A percentile compares a stretch with the other conserved stretches of the same genome.
Conservation (phyloP, 2,888 invertebrate genomes). For the Gandaritis pyraliata region DNA sequence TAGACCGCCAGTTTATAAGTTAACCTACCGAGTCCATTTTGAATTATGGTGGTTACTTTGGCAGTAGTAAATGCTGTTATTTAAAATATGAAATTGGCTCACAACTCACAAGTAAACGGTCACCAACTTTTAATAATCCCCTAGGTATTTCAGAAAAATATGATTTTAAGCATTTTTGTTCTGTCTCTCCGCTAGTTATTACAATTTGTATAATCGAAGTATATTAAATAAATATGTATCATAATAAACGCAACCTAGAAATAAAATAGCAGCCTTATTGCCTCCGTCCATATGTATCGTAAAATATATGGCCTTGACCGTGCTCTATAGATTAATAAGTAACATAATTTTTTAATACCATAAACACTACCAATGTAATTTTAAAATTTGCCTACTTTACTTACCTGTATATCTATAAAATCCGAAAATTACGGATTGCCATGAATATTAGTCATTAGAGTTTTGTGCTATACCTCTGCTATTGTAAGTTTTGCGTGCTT, state of each 20-base stretch:
- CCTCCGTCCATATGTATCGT: slow-evolving; percentile 63
- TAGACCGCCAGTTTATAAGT: no score
- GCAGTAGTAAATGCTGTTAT: no score
- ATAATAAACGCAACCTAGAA: slow-evolving; percentile 36
- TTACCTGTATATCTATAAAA: slow-evolving; percentile 20
- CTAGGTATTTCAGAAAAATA: no score
- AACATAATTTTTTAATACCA: slow-evolving; percentile 14
- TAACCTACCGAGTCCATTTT: no score
- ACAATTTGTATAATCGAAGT: slow-evolving; percentile 18
- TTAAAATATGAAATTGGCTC: no score
- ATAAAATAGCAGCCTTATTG: slow-evolving; percentile 62
- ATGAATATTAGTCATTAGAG: slow-evolving; percentile 75
- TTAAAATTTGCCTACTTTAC: slow-evolving; percentile 22
- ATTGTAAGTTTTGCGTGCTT: slow-evolving; percentile 57
- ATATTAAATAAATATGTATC: slow-evolving; percentile 6
- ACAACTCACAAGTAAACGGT: no score
- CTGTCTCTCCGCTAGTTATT: background rate
- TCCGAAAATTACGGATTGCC: slow-evolving; percentile 56
- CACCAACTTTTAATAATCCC: no score
- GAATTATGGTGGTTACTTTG: no score
- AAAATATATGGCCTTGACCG: slow-evolving; percentile 30
- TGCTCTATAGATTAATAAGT: slow-evolving; percentile 25
- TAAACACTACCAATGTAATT: slow-evolving; percentile 20
- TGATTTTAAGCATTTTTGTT: no score
- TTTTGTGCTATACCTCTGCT: slow-evolving; percentile 53